Conservation (phyloP, 1,140 invertebrate genomes). For the Tetragonula clypearis region DNA sequence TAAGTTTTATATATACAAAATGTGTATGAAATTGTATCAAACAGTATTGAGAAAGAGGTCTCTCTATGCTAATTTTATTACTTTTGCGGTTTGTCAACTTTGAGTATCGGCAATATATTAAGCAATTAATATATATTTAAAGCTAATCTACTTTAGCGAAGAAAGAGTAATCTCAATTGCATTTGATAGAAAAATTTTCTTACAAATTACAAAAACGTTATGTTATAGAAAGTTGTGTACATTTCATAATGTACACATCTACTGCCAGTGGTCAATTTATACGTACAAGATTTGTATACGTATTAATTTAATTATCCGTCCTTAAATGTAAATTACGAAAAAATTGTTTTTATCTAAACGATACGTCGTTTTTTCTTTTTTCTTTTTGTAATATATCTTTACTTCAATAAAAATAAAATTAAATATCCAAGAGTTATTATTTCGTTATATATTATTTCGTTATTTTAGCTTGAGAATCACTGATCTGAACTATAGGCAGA, state of each 20-base stretch:
- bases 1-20: constrained; percentile 53
- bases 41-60: background rate
- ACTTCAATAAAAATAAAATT: constrained; percentile 36
- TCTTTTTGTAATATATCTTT: constrained; percentile 26
- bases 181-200: background rate
- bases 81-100: background rate
- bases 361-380: background rate
- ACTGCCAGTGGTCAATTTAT: constrained; percentile 25
- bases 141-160: background rate
- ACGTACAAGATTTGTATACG: constrained; percentile 1
- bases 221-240: background rate
- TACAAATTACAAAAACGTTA: background rate
- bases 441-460: background rate
- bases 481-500: background rate
- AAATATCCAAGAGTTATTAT: constrained; percentile 6
- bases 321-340: background rate
- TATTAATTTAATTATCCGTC: constrained; percentile 12
- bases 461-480: background rate
- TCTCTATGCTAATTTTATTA: constrained; percentile 24
- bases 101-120: background rate
- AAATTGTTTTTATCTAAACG: background rate
- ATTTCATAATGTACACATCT: constrained; percentile 15
- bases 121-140: background rate
- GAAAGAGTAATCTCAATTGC: background rate
- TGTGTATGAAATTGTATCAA: constrained; percentile 24